These are phyloP conservation scores for Pseudocheirus occidentalis DNA, from an alignment of 2,797 vertebrate species.

Conservation along the genomic window DNA sequence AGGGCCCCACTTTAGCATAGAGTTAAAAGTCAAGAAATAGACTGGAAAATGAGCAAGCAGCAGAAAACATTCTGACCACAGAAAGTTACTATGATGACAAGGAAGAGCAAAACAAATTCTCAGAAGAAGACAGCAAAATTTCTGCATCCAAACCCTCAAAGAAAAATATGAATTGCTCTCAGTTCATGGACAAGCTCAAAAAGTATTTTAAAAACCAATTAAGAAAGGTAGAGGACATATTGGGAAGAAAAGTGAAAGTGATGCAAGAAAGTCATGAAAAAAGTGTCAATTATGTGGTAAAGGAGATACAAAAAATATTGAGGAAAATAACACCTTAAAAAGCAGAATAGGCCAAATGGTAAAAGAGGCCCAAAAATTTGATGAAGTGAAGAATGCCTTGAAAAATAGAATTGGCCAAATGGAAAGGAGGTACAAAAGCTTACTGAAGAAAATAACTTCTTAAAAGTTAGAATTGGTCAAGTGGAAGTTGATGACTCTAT, in stretches of 20 bases:
- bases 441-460: background rate
- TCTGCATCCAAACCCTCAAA: background rate
- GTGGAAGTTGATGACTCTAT: background rate
- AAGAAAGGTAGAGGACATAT: background rate
- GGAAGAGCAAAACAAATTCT: background rate
- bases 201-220: background rate
- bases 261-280: background rate
- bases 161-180: background rate
- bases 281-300: background rate
- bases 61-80: background rate
- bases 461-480: background rate
- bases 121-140: background rate
- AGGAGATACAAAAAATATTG: background rate
- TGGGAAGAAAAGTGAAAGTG: background rate
- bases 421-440: background rate
- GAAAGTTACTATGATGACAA: background rate
- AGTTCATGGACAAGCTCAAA: background rate
- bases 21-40: background rate
- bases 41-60: background rate
- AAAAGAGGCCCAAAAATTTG: background rate
- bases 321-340: background rate
- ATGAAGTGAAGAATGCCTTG: background rate
- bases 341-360: background rate
- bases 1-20: background rate
- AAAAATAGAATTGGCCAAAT: background rate